Percentiles rank a stretch among this genome's conserved stretches.
phyloP scores from a whole-genome alignment of 2,888 invertebrate genomes.

The Dolichomitus sp. region DNA sequence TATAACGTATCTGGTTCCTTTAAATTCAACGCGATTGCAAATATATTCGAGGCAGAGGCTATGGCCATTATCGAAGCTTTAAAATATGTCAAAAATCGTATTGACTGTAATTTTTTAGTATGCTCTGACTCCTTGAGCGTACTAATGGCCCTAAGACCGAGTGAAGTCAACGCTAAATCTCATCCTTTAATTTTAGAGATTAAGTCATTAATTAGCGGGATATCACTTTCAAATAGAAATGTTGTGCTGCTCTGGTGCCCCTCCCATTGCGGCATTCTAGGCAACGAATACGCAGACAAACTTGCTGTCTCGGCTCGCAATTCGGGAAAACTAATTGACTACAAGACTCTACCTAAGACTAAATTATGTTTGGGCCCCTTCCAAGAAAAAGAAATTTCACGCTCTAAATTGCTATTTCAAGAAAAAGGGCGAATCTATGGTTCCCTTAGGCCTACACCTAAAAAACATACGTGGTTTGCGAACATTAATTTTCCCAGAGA shows the following conservation, averaged over 20 bases:
- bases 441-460: background rate
- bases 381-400: too few relatives aligned
- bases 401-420: too few relatives aligned
- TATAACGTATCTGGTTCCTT: background rate
- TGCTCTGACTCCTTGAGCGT: background rate
- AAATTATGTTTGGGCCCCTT: background rate
- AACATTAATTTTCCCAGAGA: background rate
- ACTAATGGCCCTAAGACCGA: background rate
- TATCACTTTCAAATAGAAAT: background rate
- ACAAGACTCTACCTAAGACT: background rate
- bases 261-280: background rate
- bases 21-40: background rate
- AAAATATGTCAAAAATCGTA: background rate
- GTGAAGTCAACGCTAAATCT: background rate
- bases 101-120: background rate
- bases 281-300: background rate
- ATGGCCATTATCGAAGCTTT: background rate
- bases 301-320: background rate
- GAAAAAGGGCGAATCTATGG: too few relatives aligned
- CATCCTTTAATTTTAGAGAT: background rate
- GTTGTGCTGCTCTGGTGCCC: background rate
- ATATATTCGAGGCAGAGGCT: background rate
- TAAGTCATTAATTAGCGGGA: background rate
- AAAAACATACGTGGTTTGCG: background rate
- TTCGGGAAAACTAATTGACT: background rate